Evolutionary conservation across 1,140 invertebrate species (phyloP), one percentile per base, ranked within the genome.

Genomic region (Brevipalpus yothersi): DNA sequence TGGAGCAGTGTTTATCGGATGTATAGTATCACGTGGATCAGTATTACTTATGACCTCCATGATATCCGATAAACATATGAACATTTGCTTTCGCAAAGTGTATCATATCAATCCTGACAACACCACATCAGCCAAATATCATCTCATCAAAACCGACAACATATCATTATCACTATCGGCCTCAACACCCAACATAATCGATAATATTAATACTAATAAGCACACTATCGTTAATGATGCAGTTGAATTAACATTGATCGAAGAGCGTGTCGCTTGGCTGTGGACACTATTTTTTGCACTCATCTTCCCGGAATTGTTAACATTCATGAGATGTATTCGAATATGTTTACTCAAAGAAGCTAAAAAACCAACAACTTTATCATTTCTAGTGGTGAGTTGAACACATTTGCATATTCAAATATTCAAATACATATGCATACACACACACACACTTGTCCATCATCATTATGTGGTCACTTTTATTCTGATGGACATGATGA

Each of bases 201-300:
- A n/a, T n/a, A n/a, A n/a, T n/a, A n/a, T n/a, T n/a, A n/a, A n/a
- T n/a, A n/a, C n/a, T n/a, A 31, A 2, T 31, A 31, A 31, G 5
- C 31, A 31, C 5, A 5, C 31, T 31, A 31, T 31, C 31, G 31
- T 31, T 31, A 51, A 51, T 10, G n/a, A 51, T 51, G 56, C 41
- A 15, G 58, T 56, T 15, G 56, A 57, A 1, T 63, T 63, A 55
- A 43, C 57, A 19, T 10, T 58, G 5, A 56, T 58, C 41, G 60
- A 64, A 61, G 86, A 92, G 70, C 76, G 85, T 47, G 81, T 91
- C 56, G 84, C 82, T 11, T 93, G 87, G 87, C 86, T 87, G 68
- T 93, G 89, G 89, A 84, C 82, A 59, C 71, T 93, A 13, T 73
- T 91, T 47, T 82, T 88, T 62, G 83, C 82, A 0, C 89, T 86